Evolutionary conservation across 2,113 vertebrate genomes (phyloP), one percentile per base, ranked within the genome.

Genomic region (Oenanthe melanoleuca): DNA sequence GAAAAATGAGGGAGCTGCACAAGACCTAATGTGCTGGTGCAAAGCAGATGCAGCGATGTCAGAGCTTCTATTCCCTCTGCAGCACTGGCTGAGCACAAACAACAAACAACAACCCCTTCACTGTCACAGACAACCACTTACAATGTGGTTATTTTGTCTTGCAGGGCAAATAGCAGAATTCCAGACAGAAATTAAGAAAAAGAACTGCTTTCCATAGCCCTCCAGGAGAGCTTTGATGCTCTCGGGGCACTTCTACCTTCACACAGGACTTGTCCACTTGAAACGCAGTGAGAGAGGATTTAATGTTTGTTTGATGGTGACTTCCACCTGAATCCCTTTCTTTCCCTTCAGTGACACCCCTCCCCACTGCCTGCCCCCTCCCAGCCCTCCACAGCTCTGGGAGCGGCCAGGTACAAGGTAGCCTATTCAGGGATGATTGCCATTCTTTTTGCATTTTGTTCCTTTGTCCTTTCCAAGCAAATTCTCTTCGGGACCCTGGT

Each of bases 361-460:
- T 42, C 19, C 17, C 53, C 0, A 0, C 53, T 24, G 11, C 40
- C 47, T 55, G 24, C 14, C 26, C 25, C 19, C 17, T 7, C 37
- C 40, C 12, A 14, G 33, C 12, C 9, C 93, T 99, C 98, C 99
- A 7, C 63, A 66, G 34, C n/a, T 89, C 23, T 24, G 52, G 34
- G 6, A 50, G 26, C 9, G 6, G 53, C 21, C 57, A 69, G 53
- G 33, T 8, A 0, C 50, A 33, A 74, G 15, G 18, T 9, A 16
- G 8, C 57, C 60, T 83, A 37, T 75, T 65, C 63, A 74, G 31
- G 42, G 69, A 79, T 16, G 9, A 55, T 29, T 0, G 0, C 14
- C 15, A 67, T 29, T 25, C 25, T 70, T 55, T 83, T 50, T 2
- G 1, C 16, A 56, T 47, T 82, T 69, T 0, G 1, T 42, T 86